Evolutionary conservation across 2,797 vertebrate species (phyloP), one percentile per base, ranked within the genome.

Genomic region (Argyrosomus regius): DNA sequence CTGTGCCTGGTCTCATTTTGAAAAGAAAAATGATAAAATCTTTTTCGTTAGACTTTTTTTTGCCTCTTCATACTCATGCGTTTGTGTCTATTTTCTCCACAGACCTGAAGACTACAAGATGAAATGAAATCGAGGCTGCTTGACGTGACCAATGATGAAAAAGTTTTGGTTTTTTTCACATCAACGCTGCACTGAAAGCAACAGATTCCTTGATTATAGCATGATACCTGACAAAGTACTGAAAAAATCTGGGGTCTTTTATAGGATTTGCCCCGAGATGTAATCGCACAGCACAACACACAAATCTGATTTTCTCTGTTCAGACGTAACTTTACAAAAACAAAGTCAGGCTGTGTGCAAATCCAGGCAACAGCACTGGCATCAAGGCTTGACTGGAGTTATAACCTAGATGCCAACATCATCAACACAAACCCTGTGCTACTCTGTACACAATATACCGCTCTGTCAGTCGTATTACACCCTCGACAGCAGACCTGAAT

Each of bases 51-150:
- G 73, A 84, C 72, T 66, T n/a, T 39, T 68, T 18, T 62, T 16
- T 62, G 24, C 61, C 35, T 81, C 46, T 64, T 48, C 62, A 61
- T 81, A 78, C 82, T 85, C 81, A 90, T 87, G 65, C 39, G 22
- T 67, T 71, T 87, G 2, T 88, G 75, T 84, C 35, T 39, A 39
- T 39, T 89, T 65, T 84, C 74, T 93, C 69, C 61, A 41, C 92
- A 96, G 96, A 87, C 95, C 95, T 57, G 87, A 94, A 70, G 91
- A 95, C 88, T 96, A 91, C 91, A 95, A 86, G 88, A 94, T 95
- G 93, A 94, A 95, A 89, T 96, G 91, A 96, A 83, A 74, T 56
- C 24, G 5, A 54, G 64, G 65, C 70, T 18, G 50, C 67, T 48
- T 10, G 12, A 68, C 49, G 45, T 75, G 70, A 78, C 62, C 8